Evolutionary conservation across 2,797 vertebrate genomes (phyloP), one percentile per base, ranked within the genome.

Genomic region (Pachyuromys duprasi): DNA sequence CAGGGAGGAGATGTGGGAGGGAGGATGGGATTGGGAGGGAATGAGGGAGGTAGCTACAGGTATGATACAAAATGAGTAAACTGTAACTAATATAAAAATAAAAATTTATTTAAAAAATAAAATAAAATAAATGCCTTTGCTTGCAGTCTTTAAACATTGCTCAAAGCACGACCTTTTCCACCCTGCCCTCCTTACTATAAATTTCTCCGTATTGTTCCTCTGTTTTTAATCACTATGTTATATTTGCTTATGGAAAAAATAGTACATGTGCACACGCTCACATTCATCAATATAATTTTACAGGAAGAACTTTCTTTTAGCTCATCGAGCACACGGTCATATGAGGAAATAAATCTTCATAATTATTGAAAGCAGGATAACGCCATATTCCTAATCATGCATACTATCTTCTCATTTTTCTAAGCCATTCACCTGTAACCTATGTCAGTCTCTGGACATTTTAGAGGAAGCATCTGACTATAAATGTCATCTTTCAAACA

Each of bases 401-500:
- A 74, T 95, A 67, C 1, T 53, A 45, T 36, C 24, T 72, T 93
- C 45, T 95, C 84, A 1, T 88, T 93, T 7, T 36, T 53, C 39
- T 26, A 5, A 75, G 33, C n/a, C 6, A 76, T 87, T 39, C 14
- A 81, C 36, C 26, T 7, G 31, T 57, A 69, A 57, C 12, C 69
- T 26, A 80, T 83, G 0, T 93, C 49, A 65, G 14, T 86, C 75
- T 93, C 63, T 96, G 91, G 8, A 92, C 8, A 78, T 33, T 49
- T 90, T 86, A 74, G 12, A 33, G 1, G 17, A 94, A 55, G 90
- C 94, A 63, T 84, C 9, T 75, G 42, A 91, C 28, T 84, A 62
- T 62, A 92, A 95, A 93, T 8, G 45, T 24, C 2, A 49, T 39
- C n/a, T n/a, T 49, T 95, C 91, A 87, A 79, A 96, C n/a, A 63